These are phyloP conservation scores for Nycticryphes semicollaris DNA, from an alignment of 2,113 vertebrate genomes.

Conservation along the genomic window DNA sequence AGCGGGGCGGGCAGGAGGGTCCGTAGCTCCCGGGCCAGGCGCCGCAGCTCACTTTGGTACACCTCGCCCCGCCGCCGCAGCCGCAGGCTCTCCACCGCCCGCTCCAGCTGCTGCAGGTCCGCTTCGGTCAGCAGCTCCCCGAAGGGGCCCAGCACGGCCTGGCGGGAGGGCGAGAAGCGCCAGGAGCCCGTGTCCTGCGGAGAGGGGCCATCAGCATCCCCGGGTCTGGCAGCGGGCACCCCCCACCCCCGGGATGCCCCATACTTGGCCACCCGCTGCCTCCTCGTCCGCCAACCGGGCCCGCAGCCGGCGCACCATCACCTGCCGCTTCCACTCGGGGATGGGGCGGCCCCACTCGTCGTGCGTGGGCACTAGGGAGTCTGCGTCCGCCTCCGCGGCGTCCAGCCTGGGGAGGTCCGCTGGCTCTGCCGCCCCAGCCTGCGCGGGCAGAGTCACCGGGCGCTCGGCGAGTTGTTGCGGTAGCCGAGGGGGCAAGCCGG, in stretches of 20 bases:
- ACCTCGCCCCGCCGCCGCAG: conserved; percentile 83
- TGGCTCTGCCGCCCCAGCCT: background rate
- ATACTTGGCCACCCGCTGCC: conserved; percentile 78
- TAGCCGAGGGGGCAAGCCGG: background rate
- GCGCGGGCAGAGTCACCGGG: background rate
- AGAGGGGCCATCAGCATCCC: background rate
- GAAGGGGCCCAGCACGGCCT: conserved; percentile 92
- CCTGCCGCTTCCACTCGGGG: conserved; percentile 88
- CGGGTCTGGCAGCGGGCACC: background rate
- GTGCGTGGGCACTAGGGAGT: conserved; percentile 89
- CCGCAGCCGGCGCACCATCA: conserved; percentile 92
- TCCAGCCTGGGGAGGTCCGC: conserved; percentile 58
- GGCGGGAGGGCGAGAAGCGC: conserved; percentile 87
- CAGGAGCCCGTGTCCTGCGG: conserved; percentile 73
- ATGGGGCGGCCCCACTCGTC: conserved; percentile 87
- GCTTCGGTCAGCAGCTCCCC: conserved; percentile 93
- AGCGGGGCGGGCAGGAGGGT: conserved; percentile 90
- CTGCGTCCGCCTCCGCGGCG: conserved; percentile 77
- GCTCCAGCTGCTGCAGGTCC: conserved; percentile 89
- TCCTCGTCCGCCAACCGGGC: conserved; percentile 80
- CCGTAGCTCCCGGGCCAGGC: conserved; percentile 84
- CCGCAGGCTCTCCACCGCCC: conserved; percentile 86
- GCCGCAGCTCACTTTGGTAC: conserved; percentile 85
- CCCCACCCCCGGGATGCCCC: background rate
- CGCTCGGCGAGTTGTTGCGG: background rate